phyloP scores from a whole-genome alignment of 2,797 vertebrate species.

The Xiphorhynchus erythropygius region DNA sequence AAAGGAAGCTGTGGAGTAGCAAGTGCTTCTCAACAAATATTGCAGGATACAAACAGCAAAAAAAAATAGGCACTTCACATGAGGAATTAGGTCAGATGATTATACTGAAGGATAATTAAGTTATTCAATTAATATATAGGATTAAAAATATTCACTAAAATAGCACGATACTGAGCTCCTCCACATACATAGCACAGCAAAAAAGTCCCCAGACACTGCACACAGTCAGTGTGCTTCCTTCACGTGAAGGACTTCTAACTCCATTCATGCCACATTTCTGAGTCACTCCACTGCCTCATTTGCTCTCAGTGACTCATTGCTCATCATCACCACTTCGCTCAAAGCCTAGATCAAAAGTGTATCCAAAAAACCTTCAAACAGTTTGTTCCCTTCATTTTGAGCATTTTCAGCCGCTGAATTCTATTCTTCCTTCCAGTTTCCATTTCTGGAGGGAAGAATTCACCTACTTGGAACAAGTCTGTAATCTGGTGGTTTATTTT shows the following conservation, averaged over 20 bases:
- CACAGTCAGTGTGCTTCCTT: neutral
- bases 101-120: neutral
- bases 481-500: neutral
- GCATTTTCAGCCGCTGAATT: neutral
- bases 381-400: neutral
- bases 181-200: neutral
- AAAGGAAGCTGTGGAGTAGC: neutral
- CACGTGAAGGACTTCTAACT: fast-evolving
- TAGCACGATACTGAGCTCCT: neutral
- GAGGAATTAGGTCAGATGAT: neutral
- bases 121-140: neutral
- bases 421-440: neutral
- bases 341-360: neutral
- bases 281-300: neutral
- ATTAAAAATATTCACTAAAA: neutral
- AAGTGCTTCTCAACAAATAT: neutral
- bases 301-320: neutral
- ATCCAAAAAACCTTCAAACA: neutral
- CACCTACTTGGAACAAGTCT: neutral
- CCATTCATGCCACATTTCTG: neutral
- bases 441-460: neutral
- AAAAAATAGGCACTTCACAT: neutral
- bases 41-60: neutral
- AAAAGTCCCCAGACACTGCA: neutral
- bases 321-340: neutral